Conservation (phyloP, 2,888 invertebrate species). For the Mesoligia furuncula region DNA sequence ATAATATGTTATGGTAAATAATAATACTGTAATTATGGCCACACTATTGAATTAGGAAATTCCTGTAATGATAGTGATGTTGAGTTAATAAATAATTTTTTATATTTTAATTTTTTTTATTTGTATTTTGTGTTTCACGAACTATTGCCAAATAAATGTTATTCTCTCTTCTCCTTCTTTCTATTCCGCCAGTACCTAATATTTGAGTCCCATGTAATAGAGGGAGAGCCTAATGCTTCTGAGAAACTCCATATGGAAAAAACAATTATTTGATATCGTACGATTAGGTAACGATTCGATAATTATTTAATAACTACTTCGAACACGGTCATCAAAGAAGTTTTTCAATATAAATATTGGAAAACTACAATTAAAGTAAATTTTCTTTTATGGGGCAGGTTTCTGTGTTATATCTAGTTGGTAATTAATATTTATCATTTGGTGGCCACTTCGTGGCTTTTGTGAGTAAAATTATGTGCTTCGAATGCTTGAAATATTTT, state of each 20-base stretch:
- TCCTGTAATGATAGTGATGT: no score
- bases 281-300: conserved; percentile 13
- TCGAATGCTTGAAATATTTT: neutral
- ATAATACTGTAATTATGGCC: no score
- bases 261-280: neutral
- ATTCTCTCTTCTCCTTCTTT: neutral
- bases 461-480: no score
- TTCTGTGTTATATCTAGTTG: conserved; percentile 13
- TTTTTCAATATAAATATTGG: conserved; percentile 19
- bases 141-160: neutral
- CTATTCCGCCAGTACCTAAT: neutral
- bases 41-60: no score
- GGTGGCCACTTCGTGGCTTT: neutral
- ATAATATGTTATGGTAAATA: no score
- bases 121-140: neutral
- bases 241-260: conserved; percentile 7
- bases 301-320: conserved; percentile 12
- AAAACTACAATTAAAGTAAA: conserved; percentile 12
- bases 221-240: neutral
- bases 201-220: neutral
- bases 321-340: conserved; percentile 1
- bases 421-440: conserved; percentile 17
- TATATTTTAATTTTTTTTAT: neutral
- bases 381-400: conserved; percentile 20
- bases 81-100: no score